Base-by-base conservation (phyloP, 2,113 vertebrate genomes). In the Halichoeres trimaculatus region DNA sequence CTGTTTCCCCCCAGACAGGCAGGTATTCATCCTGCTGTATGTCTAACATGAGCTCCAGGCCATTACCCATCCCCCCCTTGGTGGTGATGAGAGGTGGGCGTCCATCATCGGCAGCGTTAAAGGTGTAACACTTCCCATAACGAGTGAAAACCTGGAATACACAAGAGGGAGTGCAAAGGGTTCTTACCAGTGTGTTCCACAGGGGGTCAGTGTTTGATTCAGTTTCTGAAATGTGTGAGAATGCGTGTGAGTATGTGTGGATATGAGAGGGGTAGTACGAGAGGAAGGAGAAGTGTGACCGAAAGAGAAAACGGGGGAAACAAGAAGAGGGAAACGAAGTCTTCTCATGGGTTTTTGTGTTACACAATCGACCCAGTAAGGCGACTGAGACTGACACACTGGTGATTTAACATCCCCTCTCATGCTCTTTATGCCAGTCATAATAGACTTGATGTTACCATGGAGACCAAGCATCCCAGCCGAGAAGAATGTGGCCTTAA, bases 121-220 rank as follows among this genome's bases (percentile, higher is more conserved):
- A 99, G 0, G 96, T 99, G 92, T 99, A 99, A 88, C 98, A 99
- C 81, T 99, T 99, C 67, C 98, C 98, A 0, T 99, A 99, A 57
- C 97, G 94, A 0, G 98, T 99, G 81, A 98, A 99, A 67, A 99
- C 96, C 98, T 99, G 92, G 63, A 61, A 73, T 53, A 87, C 57
- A 89, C 5, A 87, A 2, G 2, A 56, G 41, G 47, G 30, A 36
- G 11, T 13, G 34, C 48, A 51, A 20, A 43, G 5, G 24, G 24
- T 45, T 50, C 23, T 34, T 64, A 36, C 57, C 24, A 11, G 14
- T 22, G 22, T 24, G 41, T 41, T 78, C 90, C 92, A 92, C 89
- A 83, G 17, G 92, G 79, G 80, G 91, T 80, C 90, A 90, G 87
- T 86, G 75, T 91, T 84, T 43, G 54, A 70, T 80, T 80, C 52